Evolutionary conservation across 2,113 vertebrate genomes (phyloP).

Genomic region (Cariama cristata): DNA sequence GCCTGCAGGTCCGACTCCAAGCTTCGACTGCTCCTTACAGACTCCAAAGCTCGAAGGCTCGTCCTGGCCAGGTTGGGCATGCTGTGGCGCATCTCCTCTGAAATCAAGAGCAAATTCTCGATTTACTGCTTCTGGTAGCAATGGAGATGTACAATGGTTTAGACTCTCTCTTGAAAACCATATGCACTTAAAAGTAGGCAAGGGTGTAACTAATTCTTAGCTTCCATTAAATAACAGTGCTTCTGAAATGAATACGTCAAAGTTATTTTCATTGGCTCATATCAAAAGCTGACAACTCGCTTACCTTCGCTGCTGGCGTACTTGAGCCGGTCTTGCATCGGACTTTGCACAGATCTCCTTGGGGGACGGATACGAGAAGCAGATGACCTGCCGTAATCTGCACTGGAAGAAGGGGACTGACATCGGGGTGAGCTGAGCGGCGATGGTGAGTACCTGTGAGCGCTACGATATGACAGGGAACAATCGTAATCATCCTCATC

Average conservation of each 20-base stretch:
- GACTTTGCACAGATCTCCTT: slow-evolving; percentile 79
- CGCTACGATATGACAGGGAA: slow-evolving; percentile 76
- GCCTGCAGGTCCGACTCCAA: slow-evolving; percentile 92
- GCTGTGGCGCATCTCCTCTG: slow-evolving; percentile 91
- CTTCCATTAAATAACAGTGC: background rate
- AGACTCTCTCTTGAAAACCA: background rate
- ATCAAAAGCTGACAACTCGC: background rate
- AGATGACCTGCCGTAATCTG: slow-evolving; percentile 66
- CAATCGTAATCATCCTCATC: slow-evolving; percentile 86
- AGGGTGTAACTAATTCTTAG: rapidly evolving
- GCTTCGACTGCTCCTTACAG: slow-evolving; percentile 89
- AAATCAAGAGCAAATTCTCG: background rate
- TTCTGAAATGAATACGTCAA: rapidly evolving
- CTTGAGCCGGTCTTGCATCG: slow-evolving; percentile 84
- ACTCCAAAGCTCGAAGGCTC: slow-evolving; percentile 85
- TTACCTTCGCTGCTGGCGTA: slow-evolving; percentile 86
- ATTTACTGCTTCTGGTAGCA: background rate
- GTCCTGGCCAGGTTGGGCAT: slow-evolving; percentile 92
- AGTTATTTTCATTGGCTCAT: rapidly evolving
- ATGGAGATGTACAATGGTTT: rapidly evolving
- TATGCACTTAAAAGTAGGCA: rapidly evolving
- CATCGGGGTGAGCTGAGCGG: slow-evolving; percentile 88
- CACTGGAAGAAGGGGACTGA: slow-evolving; percentile 83
- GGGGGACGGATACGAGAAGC: slow-evolving; percentile 80
- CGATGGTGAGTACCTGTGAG: slow-evolving; percentile 84